These are phyloP conservation scores for Octopus sinensis DNA, from an alignment of 1,140 invertebrate genomes.

Conservation along the genomic window DNA sequence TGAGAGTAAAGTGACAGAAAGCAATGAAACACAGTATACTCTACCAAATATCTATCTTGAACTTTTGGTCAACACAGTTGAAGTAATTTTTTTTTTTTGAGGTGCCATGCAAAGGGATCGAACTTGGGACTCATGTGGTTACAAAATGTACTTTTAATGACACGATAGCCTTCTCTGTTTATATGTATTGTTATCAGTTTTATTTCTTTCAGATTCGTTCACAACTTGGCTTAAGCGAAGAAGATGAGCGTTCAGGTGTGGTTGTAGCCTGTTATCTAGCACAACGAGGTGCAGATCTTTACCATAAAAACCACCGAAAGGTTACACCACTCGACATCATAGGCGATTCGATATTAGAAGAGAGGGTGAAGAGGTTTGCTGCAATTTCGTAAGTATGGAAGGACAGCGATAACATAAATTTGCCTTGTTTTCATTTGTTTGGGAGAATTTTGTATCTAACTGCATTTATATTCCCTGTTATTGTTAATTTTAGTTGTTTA, in stretches of 20 bases:
- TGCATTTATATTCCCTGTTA: slow-evolving; percentile 19
- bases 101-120: too few relatives aligned
- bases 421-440: not conserved
- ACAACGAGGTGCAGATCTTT: slow-evolving; percentile 67
- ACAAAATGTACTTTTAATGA: too few relatives aligned
- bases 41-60: too few relatives aligned
- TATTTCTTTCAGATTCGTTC: slow-evolving; percentile 38
- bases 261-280: slow-evolving; percentile 72
- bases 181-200: not conserved
- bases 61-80: too few relatives aligned
- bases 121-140: too few relatives aligned
- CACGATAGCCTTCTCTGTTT: too few relatives aligned
- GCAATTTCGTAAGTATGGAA: slow-evolving; percentile 38
- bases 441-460: not conserved
- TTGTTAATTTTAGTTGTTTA: not conserved
- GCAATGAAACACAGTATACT: too few relatives aligned
- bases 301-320: slow-evolving; percentile 67
- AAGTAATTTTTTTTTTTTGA: too few relatives aligned
- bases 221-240: slow-evolving; percentile 43
- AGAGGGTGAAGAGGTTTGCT: slow-evolving; percentile 47
- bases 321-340: slow-evolving; percentile 65
- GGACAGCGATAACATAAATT: not conserved
- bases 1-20: too few relatives aligned
- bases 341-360: slow-evolving; percentile 55
- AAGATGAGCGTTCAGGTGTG: slow-evolving; percentile 44